These are phyloP conservation scores for Synergus japonicus DNA, from an alignment of 2,888 invertebrate genomes.

Conservation along the genomic window DNA sequence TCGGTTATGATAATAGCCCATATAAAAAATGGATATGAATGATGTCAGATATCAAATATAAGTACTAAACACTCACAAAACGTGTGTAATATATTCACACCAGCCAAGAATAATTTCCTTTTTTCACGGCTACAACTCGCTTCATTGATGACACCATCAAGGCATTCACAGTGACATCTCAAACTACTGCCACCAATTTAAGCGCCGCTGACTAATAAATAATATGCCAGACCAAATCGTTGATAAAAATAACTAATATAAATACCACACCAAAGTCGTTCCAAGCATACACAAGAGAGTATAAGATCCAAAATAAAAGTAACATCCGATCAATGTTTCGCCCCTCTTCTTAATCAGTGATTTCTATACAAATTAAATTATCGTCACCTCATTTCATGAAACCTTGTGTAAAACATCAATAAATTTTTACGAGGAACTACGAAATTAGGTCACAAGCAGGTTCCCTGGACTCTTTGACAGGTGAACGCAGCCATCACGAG, in stretches of 20 bases:
- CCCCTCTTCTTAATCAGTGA: neutral
- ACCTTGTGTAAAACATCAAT: neutral
- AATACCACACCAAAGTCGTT: neutral
- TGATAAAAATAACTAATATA: conserved; percentile 42
- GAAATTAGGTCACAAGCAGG: conserved; percentile 44
- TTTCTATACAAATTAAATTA: neutral
- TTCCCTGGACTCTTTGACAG: conserved; percentile 41
- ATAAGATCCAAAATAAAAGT: neutral
- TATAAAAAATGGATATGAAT: neutral
- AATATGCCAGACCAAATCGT: conserved; percentile 24
- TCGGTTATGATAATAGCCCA: neutral
- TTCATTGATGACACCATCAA: conserved; percentile 18
- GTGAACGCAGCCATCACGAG: conserved; percentile 37
- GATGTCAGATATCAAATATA: neutral
- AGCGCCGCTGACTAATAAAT: conserved; percentile 32
- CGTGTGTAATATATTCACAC: neutral
- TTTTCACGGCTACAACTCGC: neutral
- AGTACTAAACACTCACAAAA: neutral
- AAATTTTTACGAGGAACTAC: neutral
- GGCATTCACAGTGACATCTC: conserved; percentile 9
- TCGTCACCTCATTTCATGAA: neutral
- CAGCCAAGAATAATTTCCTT: neutral
- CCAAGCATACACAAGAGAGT: neutral
- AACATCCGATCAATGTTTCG: neutral
- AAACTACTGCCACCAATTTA: conserved; percentile 20